phyloP scores from a whole-genome alignment of 2,797 vertebrate genomes.

The Tenualosa thibaudeaui region DNA sequence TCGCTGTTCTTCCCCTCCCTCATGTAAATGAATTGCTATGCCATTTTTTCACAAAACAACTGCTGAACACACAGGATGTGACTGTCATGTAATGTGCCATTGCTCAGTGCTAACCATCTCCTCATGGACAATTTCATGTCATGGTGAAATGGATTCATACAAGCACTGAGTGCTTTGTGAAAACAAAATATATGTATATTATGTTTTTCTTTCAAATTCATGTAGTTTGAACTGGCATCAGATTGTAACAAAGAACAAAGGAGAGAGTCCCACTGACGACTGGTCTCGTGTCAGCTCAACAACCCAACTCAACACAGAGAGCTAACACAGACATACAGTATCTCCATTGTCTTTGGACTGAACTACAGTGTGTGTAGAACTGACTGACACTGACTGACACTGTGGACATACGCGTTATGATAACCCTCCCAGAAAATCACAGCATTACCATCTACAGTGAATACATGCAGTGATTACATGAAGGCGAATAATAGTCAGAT shows the following conservation, averaged over 20 bases:
- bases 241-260: neutral
- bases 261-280: neutral
- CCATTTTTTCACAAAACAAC: neutral
- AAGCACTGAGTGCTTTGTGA: constrained; percentile 29
- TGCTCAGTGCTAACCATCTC: constrained; percentile 41
- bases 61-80: constrained; percentile 28
- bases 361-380: too few species aligned
- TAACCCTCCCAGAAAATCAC: neutral
- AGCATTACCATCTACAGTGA: neutral
- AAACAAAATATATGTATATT: constrained; percentile 24
- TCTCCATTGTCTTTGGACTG: neutral
- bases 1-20: neutral
- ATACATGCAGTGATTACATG: neutral
- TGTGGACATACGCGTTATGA: neutral
- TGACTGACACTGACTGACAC: neutral
- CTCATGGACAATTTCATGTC: constrained; percentile 42
- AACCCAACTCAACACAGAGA: neutral
- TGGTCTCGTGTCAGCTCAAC: neutral
- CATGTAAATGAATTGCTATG: neutral
- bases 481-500: neutral
- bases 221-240: neutral
- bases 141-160: constrained; percentile 39
- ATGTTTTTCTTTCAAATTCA: neutral
- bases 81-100: constrained; percentile 43
- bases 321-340: neutral